Percentiles rank a stretch among this genome's conserved stretches.
phyloP scores from a whole-genome alignment of 2,797 vertebrate genomes.

The Labroides dimidiatus region DNA sequence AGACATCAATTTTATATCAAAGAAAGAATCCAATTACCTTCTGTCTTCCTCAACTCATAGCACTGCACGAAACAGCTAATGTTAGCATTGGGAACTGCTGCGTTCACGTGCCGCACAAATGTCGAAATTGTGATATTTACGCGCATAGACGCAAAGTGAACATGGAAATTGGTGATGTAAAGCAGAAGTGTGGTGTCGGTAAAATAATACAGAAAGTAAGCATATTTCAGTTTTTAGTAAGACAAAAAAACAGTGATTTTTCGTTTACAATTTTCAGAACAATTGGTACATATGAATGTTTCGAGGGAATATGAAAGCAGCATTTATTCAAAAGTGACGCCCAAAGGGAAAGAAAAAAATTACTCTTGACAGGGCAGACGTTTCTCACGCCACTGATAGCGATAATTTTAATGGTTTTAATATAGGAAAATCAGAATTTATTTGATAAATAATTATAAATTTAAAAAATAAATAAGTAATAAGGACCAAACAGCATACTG shows the following conservation, averaged over 20 bases:
- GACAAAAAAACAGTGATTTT: not conserved
- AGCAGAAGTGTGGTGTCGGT: not conserved
- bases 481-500: no score
- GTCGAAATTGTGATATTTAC: fast-evolving
- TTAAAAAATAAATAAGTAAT: no score
- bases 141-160: fast-evolving
- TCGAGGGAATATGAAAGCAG: slow-evolving; percentile 10
- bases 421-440: not conserved
- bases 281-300: fast-evolving
- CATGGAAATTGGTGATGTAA: not conserved
- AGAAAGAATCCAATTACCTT: slow-evolving; percentile 53
- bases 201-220: not conserved
- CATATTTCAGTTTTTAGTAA: fast-evolving
- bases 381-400: no score
- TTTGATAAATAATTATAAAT: no score
- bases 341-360: not conserved
- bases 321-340: not conserved
- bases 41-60: slow-evolving; percentile 68
- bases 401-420: no score
- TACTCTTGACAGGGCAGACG: no score
- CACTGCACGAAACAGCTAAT: slow-evolving; percentile 49
- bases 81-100: slow-evolving; percentile 30
- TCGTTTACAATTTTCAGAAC: not conserved
- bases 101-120: slow-evolving; percentile 26
- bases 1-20: not conserved